Conservation (phyloP, 92 coral and sea anemone genomes). For the Actinostola sp. region DNA sequence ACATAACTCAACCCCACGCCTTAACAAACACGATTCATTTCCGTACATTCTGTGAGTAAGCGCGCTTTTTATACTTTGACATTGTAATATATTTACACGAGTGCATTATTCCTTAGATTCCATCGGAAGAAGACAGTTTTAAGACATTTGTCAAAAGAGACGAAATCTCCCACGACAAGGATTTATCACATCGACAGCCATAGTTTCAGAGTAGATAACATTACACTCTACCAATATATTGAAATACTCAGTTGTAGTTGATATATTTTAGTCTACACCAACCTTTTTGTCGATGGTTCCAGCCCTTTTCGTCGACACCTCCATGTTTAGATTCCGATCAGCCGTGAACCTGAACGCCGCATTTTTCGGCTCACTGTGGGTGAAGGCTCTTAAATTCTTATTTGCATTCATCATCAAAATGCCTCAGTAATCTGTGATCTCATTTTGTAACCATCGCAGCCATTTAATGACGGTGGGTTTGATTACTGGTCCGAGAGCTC, state of each 20-base stretch:
- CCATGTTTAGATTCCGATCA: neutral
- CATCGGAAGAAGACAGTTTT: neutral
- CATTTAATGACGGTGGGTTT: constrained; percentile 23
- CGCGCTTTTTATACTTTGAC: neutral
- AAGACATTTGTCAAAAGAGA: neutral
- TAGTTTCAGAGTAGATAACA: too few relatives aligned
- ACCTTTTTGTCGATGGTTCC: neutral
- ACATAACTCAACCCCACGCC: constrained; percentile 11
- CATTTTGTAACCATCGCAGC: constrained; percentile 27
- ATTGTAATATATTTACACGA: neutral
- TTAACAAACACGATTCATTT: neutral
- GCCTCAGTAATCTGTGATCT: constrained; percentile 38
- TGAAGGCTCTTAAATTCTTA: constrained; percentile 34
- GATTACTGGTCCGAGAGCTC: neutral
- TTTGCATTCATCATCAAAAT: constrained; percentile 30
- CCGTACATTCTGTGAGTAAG: too few relatives aligned
- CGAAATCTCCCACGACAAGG: neutral
- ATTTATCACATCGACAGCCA: too few relatives aligned
- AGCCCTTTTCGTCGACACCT: neutral
- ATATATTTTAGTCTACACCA: neutral
- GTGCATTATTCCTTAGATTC: too few relatives aligned
- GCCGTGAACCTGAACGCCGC: constrained; percentile 8
- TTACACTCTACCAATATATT: neutral
- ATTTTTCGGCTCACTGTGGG: constrained; percentile 13
- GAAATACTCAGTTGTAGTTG: neutral